Evolutionary conservation across 2,888 invertebrate genomes (phyloP), one percentile per base, ranked within the genome.

Genomic region (Orchesellides sinensis): DNA sequence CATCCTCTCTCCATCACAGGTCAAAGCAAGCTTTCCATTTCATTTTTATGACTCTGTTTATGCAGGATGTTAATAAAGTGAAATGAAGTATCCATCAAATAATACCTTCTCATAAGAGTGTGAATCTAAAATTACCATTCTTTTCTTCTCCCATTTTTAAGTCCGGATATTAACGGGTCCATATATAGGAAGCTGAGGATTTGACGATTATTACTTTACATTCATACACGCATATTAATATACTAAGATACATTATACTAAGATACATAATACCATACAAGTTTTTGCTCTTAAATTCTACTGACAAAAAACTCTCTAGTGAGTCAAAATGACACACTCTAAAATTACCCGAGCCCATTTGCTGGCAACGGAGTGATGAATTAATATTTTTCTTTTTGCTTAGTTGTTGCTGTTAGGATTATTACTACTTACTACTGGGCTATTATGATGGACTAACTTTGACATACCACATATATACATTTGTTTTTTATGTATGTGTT

Each of bases 1-100:
- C n/a, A n/a, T n/a, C n/a, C n/a, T n/a, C n/a, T 65, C 52, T 52
- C 65, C 63, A 49, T 69, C 70, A 78, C 69, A 78, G 78, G 78
- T 78, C 78, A 78, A 69, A 78, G 52, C 70, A 68, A 77, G 61
- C 74, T 74, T 65, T 32, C 74, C 40, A 52, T 40, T 65, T 54
- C 72, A 27, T 74, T 74, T n/a, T 74, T 54, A 74, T 74, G 74
- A 65, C 75, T 23, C 6, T 61, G 23, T 56, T 27, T 25, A 23
- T 56, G 2, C 56, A 23, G 1, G 27, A 56, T 49, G 49, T 17
- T 49, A 56, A 56, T 23, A 56, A 10, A 10, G 52, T 10, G 19
- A 56, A 56, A 56, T 56, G 17, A 49, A 49, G 49, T 21, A 49
- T 49, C 49, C 21, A 49, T 49, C 19, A n/a, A 52, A n/a, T n/a